Conservation (phyloP, 2,888 invertebrate genomes). For the Tachystola acroxantha region DNA sequence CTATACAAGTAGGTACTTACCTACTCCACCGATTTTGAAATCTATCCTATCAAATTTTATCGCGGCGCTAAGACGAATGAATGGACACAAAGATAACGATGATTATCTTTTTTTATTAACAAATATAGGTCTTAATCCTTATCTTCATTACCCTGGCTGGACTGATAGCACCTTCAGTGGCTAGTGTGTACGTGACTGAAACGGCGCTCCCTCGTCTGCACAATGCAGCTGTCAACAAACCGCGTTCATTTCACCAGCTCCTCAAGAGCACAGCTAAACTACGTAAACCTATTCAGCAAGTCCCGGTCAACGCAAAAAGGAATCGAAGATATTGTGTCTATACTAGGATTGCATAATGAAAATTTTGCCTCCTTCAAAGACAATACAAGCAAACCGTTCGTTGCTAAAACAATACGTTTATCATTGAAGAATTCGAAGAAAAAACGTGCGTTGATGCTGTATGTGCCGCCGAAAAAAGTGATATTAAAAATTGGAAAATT, state of each 20-base stretch:
- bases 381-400: conserved; percentile 23
- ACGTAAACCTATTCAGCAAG: conserved; percentile 57
- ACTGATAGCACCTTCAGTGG: conserved; percentile 34
- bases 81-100: conserved; percentile 40
- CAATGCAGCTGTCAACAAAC: conserved; percentile 52
- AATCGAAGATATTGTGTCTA: conserved; percentile 56
- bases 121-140: conserved; percentile 44
- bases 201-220: conserved; percentile 9
- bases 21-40: no score
- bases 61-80: conserved; percentile 27
- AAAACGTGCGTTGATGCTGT: conserved; percentile 30
- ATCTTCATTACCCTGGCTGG: conserved; percentile 50
- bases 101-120: conserved; percentile 44
- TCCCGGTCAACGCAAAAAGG: conserved; percentile 45
- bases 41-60: no score
- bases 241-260: conserved; percentile 60
- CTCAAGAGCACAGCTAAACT: conserved; percentile 60
- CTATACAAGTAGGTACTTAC: no score
- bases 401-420: conserved; percentile 23
- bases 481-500: conserved; percentile 26
- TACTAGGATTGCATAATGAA: conserved; percentile 57
- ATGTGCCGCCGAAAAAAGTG: conserved; percentile 30
- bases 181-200: conserved; percentile 39
- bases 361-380: conserved; percentile 33
- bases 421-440: conserved; percentile 21